Conservation (phyloP, 2,797 vertebrate species). For the Chiroxiphia lanceolata region DNA sequence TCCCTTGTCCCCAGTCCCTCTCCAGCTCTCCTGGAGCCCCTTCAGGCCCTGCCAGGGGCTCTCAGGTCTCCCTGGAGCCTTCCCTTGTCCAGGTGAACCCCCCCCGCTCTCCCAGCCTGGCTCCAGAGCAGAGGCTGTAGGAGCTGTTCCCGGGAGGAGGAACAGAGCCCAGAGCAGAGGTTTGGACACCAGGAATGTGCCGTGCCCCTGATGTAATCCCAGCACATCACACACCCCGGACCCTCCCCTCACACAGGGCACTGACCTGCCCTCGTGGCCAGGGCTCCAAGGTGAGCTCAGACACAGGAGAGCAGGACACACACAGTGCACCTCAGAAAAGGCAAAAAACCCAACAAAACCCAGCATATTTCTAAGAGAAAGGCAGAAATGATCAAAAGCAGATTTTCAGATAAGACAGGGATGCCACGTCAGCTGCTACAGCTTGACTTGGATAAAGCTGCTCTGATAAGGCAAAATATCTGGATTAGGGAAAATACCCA, state of each 20-base stretch:
- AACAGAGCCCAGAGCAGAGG: neutral
- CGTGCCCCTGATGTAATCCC: neutral
- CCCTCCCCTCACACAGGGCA: neutral
- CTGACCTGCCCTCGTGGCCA: neutral
- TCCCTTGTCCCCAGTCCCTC: neutral
- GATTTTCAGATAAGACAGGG: neutral
- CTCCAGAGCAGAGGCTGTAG: neutral
- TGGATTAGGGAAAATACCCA: neutral
- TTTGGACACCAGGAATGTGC: neutral
- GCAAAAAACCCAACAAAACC: too few species aligned
- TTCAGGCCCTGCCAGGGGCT: neutral
- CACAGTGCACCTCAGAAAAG: neutral
- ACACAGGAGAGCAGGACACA: neutral
- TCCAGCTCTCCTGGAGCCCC: neutral
- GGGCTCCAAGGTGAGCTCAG: neutral
- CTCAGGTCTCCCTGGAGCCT: neutral
- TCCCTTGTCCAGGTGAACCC: fast-evolving
- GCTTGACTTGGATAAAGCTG: neutral
- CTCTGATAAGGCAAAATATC: neutral
- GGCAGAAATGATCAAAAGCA: neutral
- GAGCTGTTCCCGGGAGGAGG: neutral
- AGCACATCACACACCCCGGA: neutral
- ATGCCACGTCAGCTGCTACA: neutral
- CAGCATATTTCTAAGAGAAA: neutral
- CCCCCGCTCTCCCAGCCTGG: neutral